Evolutionary conservation across 1,140 invertebrate genomes (phyloP), one percentile per base, ranked within the genome.

Genomic region (Oppia nitens): DNA sequence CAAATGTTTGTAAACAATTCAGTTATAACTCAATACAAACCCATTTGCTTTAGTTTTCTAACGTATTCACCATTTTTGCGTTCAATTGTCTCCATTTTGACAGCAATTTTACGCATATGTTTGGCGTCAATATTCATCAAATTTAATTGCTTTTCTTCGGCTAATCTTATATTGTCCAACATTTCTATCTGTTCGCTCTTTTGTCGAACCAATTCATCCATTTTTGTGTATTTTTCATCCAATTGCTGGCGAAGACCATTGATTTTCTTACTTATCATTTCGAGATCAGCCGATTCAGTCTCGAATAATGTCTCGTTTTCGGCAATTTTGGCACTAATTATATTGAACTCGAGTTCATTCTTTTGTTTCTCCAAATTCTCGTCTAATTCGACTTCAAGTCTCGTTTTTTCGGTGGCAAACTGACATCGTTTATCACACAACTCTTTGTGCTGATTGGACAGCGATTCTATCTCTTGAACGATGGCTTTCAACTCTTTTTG

Each of bases 71-170:
- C 83, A 65, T 91, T 87, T 72, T 97, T 98, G 69, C 92, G 84
- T 64, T 93, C 81, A 0, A 97, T 72, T 50, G 93, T 75, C 65
- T 89, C 88, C 70, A 94, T 86, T 71, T 96, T 97, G n/a, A 87
- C 87, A 0, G 89, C 86, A 74, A 95, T 86, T 72, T 95, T 95
- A 69, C 97, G 93, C 40, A 97, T 74, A 66, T 95, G 89, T 70
- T 95, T 95, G 0, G 91, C 84, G 74, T 97, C 92, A 65, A 96
- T 87, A 67, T 91, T 87, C 66, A 98, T 87, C 68, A 87, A 87
- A 68, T 97, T 91, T 72, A 95, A 87, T 2, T 84, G 82, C 71
- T 96, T 90, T 74, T 91, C 87, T 74, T 96, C 92, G 71, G 86
- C 85, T 52, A 78, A 75, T 68, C 86, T 83, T 78, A 81, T 85